Evolutionary conservation across 2,113 vertebrate genomes (phyloP).

Genomic region (Cololabis saira): DNA sequence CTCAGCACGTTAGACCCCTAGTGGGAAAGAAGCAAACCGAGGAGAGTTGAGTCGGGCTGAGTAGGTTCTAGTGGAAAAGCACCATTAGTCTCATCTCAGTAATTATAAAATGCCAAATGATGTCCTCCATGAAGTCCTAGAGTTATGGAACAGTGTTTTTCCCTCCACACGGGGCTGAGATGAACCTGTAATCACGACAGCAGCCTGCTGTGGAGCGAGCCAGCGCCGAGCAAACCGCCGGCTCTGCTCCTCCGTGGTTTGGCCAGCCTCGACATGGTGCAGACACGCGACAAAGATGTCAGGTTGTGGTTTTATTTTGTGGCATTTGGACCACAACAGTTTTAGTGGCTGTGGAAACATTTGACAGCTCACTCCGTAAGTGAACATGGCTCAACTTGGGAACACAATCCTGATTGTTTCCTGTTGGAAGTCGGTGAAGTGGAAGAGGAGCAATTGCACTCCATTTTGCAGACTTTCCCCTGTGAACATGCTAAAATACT

Average conservation of each 20-base stretch:
- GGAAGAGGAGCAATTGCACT: conserved; percentile 17
- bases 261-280: background rate
- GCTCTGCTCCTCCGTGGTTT: background rate
- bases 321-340: background rate
- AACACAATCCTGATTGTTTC: conserved; percentile 25
- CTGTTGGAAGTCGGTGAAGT: conserved; percentile 12
- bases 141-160: no score
- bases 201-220: background rate
- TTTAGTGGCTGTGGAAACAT: background rate
- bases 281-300: background rate
- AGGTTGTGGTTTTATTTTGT: background rate
- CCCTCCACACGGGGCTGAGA: background rate
- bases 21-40: no score
- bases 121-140: no score
- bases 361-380: conserved; percentile 6
- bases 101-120: no score
- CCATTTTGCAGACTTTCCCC: conserved; percentile 14
- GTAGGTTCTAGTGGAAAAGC: no score
- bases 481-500: background rate
- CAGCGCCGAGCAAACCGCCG: background rate
- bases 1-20: no score
- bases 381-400: background rate
- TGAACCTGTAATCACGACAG: background rate
- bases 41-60: no score
- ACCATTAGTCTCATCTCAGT: no score